phyloP scores from a whole-genome alignment of 2,888 invertebrate genomes.

The Lordiphosa fenestrarum region DNA sequence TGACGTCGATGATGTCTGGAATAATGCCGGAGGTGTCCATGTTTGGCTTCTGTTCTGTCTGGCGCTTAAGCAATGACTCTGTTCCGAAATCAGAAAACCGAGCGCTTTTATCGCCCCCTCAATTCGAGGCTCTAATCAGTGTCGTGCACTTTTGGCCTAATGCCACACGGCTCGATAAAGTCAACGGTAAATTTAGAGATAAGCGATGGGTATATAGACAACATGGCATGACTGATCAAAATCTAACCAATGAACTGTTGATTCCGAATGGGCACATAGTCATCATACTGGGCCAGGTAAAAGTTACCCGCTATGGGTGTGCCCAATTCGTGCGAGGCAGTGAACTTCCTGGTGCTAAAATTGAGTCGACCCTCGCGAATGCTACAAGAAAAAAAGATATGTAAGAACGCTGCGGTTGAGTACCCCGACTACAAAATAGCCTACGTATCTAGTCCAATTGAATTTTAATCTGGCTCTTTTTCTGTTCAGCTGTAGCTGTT shows the following conservation, averaged over 20 bases:
- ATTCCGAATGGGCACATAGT: constrained; percentile 80
- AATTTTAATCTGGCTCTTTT: no score
- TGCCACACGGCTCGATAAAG: constrained; percentile 43
- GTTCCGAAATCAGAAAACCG: constrained; percentile 9
- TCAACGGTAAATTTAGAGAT: constrained; percentile 25
- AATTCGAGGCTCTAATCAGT: constrained; percentile 40
- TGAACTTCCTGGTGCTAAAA: constrained; percentile 87
- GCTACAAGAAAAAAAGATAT: constrained; percentile 47
- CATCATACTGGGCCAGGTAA: constrained; percentile 77
- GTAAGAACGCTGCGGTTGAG: not conserved
- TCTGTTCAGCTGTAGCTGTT: no score
- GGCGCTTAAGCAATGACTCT: constrained; percentile 50
- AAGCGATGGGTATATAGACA: constrained; percentile 29
- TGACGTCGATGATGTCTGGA: constrained; percentile 73
- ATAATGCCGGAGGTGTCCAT: constrained; percentile 74
- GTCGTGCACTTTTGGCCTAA: constrained; percentile 46
- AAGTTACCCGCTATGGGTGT: constrained; percentile 78
- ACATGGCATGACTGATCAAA: constrained; percentile 13
- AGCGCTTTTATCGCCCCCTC: constrained; percentile 49
- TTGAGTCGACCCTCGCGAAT: constrained; percentile 81
- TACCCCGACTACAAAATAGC: no score
- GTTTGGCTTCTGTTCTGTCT: constrained; percentile 39
- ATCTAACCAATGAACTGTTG: constrained; percentile 40
- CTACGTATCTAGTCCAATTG: no score
- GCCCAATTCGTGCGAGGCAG: constrained; percentile 87